Conservation (phyloP, 2,113 vertebrate genomes). For the Dendrocopos noguchii region DNA sequence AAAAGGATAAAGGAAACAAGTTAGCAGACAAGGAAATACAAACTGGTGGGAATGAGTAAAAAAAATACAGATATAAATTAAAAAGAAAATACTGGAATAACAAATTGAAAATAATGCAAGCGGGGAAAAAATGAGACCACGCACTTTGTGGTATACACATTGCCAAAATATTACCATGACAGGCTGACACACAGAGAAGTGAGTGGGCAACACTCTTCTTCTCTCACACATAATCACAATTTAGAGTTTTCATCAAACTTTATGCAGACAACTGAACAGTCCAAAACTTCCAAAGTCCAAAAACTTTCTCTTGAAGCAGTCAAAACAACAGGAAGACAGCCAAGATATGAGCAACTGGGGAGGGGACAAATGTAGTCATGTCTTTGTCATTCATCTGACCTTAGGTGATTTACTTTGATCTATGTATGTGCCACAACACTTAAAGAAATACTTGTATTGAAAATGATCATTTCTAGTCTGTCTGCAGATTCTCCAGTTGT, state of each 20-base stretch:
- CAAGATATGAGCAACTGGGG: neutral
- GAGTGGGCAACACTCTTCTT: neutral
- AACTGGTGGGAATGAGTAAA: neutral
- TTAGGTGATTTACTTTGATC: neutral
- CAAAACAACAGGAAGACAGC: neutral
- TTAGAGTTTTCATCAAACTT: neutral
- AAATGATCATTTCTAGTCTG: neutral
- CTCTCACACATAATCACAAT: neutral
- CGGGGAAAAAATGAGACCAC: neutral
- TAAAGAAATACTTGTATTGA: neutral
- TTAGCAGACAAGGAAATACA: neutral
- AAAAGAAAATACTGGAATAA: neutral
- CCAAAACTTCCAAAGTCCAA: neutral
- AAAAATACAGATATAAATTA: neutral
- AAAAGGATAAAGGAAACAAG: neutral
- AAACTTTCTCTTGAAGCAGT: neutral
- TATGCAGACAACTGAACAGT: neutral
- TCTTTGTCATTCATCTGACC: neutral
- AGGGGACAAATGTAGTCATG: neutral
- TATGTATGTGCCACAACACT: fast-evolving
- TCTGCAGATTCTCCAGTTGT: neutral
- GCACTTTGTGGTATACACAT: neutral
- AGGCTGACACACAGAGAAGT: neutral
- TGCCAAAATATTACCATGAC: neutral
- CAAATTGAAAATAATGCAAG: neutral